Percentiles rank a stretch among this genome's conserved stretches.
phyloP scores from a whole-genome alignment of 2,113 vertebrate genomes.

The Porphyrio hochstetteri region DNA sequence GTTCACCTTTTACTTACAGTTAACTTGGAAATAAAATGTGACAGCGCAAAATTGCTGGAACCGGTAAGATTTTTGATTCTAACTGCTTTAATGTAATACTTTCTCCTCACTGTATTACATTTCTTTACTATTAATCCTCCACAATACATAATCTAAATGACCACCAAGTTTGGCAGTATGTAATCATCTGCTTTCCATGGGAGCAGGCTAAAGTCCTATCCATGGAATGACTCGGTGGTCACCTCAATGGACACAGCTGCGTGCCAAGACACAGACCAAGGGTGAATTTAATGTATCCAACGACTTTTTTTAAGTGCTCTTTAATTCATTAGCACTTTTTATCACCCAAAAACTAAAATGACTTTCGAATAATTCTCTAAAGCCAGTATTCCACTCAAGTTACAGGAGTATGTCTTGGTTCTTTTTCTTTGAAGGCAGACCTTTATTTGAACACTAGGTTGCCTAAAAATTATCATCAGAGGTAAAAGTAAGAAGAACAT shows the following conservation, averaged over 20 bases:
- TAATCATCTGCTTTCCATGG: neutral
- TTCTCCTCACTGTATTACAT: neutral
- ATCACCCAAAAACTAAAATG: neutral
- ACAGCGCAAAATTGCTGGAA: neutral
- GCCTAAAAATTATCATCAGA: neutral
- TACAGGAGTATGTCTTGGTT: neutral
- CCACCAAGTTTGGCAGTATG: neutral
- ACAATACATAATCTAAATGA: neutral
- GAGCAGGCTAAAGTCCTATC: neutral
- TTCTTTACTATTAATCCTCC: neutral
- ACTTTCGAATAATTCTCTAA: neutral
- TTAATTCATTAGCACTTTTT: neutral
- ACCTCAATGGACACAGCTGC: slow-evolving; percentile 2
- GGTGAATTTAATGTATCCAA: neutral
- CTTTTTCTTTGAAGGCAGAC: neutral
- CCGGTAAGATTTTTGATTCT: neutral
- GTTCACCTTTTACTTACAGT: slow-evolving; percentile 15
- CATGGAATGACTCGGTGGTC: neutral
- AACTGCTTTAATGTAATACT: neutral
- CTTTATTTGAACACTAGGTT: neutral
- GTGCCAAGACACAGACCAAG: neutral
- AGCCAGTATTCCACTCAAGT: neutral
- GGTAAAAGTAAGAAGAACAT: neutral
- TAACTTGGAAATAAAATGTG: slow-evolving; percentile 25
- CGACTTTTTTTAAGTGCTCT: neutral